Conservation (phyloP, 2,797 vertebrate species). For the Coccyzus lansbergi region DNA sequence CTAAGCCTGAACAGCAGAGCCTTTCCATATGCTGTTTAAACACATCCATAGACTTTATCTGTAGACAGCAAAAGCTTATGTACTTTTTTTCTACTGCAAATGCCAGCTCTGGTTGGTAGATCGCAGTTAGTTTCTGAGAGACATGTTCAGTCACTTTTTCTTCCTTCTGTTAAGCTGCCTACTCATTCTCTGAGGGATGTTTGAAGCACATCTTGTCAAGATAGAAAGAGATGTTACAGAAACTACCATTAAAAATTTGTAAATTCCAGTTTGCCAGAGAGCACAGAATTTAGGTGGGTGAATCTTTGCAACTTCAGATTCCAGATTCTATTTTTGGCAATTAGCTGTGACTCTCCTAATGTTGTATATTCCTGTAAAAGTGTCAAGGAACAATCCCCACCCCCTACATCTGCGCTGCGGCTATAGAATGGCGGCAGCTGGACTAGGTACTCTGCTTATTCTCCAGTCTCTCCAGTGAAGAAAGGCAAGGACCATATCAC, state of each 20-base stretch:
- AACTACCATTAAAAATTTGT: neutral
- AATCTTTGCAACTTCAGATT: neutral
- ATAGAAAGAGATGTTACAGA: neutral
- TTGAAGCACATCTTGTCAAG: neutral
- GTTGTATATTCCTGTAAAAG: neutral
- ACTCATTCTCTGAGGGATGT: neutral
- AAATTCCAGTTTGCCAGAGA: neutral
- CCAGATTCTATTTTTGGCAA: neutral
- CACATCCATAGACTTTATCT: neutral
- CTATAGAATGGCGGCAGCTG: neutral
- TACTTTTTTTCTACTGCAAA: neutral
- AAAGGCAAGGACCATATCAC: neutral
- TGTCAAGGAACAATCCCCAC: neutral
- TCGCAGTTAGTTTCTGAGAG: neutral
- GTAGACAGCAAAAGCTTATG: neutral
- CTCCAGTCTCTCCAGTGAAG: neutral
- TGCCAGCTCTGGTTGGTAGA: neutral
- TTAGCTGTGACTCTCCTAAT: fast-evolving
- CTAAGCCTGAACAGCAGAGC: neutral
- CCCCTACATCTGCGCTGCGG: fast-evolving
- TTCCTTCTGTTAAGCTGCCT: neutral
- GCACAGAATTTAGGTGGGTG: neutral
- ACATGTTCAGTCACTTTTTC: neutral
- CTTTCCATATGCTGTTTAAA: neutral
- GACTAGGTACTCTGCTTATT: neutral